Conservation (phyloP, 2,888 invertebrate genomes). For the Lasioglossum oenotherae region DNA sequence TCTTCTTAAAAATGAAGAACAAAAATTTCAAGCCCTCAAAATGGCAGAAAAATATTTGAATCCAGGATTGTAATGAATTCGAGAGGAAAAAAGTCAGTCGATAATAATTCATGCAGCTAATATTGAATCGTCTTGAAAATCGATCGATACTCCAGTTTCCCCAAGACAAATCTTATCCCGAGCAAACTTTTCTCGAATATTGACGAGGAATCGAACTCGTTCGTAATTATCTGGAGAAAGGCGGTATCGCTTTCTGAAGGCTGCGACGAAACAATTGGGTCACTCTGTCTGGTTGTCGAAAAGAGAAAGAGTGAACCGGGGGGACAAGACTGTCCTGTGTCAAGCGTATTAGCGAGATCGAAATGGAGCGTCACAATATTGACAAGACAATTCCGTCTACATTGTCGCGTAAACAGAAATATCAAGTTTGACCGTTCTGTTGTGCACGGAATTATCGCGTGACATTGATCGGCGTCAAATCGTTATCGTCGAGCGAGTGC, state of each 20-base stretch:
- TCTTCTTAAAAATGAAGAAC: no score
- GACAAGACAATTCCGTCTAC: constrained; percentile 17
- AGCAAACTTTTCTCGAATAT: not conserved
- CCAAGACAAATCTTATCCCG: not conserved
- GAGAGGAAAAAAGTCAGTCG: no score
- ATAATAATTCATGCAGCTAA: not conserved
- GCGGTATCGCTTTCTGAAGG: not conserved
- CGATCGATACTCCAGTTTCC: not conserved
- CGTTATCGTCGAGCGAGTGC: not conserved
- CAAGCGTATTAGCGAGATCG: not conserved
- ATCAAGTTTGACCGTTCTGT: constrained; percentile 17
- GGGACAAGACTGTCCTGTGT: not conserved
- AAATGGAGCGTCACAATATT: constrained; percentile 17
- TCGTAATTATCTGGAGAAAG: not conserved
- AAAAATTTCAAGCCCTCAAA: no score
- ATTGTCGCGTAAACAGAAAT: constrained; percentile 8
- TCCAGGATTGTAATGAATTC: no score
- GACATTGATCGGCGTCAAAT: not conserved
- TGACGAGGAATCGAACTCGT: not conserved
- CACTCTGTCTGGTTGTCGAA: not conserved
- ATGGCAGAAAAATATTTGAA: no score
- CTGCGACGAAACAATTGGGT: not conserved
- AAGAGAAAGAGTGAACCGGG: not conserved
- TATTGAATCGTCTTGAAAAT: not conserved
- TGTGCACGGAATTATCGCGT: constrained; percentile 17